Percentiles rank a stretch among this genome's conserved stretches.
Evolutionary conservation across 2,797 vertebrate genomes (phyloP).

Genomic region (Fistularia commersonii): DNA sequence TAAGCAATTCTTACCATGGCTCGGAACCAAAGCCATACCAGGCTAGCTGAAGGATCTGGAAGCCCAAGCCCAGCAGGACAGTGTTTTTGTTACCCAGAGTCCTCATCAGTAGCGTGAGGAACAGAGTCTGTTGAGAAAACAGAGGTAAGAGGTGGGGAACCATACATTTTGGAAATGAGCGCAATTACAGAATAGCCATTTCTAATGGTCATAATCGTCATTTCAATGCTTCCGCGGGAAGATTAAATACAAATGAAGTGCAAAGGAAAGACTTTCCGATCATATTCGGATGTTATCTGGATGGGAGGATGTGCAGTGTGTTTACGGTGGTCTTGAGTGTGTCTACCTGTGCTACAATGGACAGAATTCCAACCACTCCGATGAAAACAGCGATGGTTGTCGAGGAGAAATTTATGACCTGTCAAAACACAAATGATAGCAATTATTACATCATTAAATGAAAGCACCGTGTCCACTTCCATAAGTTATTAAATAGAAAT

Average conservation of each 20-base stretch:
- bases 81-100: constrained; percentile 95
- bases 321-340: too few species aligned
- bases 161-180: too few species aligned
- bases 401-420: constrained; percentile 91
- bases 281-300: too few species aligned
- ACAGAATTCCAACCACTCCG: constrained; percentile 90
- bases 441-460: too few species aligned
- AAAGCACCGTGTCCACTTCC: too few species aligned
- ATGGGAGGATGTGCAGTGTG: too few species aligned
- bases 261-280: neutral
- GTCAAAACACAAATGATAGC: constrained; percentile 9
- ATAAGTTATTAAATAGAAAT: too few species aligned
- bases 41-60: constrained; percentile 88
- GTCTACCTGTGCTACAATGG: constrained; percentile 90
- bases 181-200: too few species aligned
- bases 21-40: constrained; percentile 95
- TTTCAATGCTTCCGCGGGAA: neutral
- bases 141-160: neutral
- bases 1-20: constrained; percentile 81
- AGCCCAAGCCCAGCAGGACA: constrained; percentile 89
- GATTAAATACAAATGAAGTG: neutral
- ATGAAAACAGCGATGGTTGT: constrained; percentile 89
- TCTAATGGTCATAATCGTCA: neutral
- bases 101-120: constrained; percentile 89
- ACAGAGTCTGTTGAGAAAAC: constrained; percentile 76